Evolutionary conservation across 2,113 vertebrate genomes (phyloP).

Genomic region (Coryphaenoides rupestris): DNA sequence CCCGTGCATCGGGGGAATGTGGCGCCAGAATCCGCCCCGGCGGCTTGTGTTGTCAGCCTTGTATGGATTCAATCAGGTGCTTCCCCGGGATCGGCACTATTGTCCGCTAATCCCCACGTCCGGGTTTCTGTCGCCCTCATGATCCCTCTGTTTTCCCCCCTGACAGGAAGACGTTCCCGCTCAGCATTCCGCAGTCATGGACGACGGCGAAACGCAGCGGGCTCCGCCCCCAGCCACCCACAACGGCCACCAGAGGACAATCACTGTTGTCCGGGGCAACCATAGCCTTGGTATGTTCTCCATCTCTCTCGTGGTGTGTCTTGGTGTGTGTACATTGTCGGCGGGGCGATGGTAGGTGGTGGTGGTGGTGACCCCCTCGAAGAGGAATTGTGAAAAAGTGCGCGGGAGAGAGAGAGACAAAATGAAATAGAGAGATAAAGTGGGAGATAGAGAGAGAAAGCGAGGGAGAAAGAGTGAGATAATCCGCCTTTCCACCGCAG

Average conservation of each 20-base stretch:
- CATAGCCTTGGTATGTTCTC: constrained; percentile 90
- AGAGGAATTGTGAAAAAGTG: constrained; percentile 48
- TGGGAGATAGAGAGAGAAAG: not conserved
- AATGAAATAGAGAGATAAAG: constrained; percentile 2
- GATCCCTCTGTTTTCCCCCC: constrained; percentile 9
- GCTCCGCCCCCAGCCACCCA: constrained; percentile 50
- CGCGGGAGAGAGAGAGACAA: not conserved
- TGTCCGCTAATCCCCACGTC: not conserved
- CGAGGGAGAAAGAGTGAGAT: not conserved
- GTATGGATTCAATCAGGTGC: no score
- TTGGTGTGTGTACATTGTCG: constrained; percentile 65
- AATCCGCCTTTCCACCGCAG: no score
- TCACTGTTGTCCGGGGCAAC: constrained; percentile 91
- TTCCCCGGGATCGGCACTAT: not conserved
- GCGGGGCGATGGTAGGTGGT: constrained; percentile 56
- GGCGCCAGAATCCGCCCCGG: no score
- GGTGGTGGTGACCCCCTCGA: constrained; percentile 50
- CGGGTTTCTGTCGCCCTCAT: constrained; percentile 1
- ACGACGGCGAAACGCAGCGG: constrained; percentile 44
- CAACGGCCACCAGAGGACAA: constrained; percentile 81
- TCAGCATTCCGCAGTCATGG: constrained; percentile 60
- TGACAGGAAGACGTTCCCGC: constrained; percentile 66
- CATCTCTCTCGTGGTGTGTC: constrained; percentile 58
- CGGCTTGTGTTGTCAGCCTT: no score
- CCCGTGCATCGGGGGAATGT: no score